These are phyloP conservation scores for Cartodere bifasciata DNA, from an alignment of 2,888 invertebrate species.

Conservation along the genomic window DNA sequence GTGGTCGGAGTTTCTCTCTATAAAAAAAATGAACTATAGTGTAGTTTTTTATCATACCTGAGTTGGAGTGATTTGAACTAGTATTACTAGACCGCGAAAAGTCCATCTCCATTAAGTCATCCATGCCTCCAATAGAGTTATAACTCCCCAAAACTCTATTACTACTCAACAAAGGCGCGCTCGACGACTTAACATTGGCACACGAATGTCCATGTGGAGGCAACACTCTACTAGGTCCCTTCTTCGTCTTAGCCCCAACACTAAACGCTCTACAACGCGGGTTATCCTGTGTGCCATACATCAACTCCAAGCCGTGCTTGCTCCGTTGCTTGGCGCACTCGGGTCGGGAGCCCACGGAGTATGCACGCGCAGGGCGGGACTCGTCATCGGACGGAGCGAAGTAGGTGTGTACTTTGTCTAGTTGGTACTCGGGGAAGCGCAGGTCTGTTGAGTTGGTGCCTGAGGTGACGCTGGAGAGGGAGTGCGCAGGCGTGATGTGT, in stretches of 20 bases:
- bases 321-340: conserved; percentile 33
- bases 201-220: conserved; percentile 21
- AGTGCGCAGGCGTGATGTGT: conserved; percentile 49
- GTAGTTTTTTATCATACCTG: no score
- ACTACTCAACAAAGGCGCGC: conserved; percentile 52
- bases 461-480: conserved; percentile 62
- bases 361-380: conserved; percentile 58
- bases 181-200: conserved; percentile 46
- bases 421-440: conserved; percentile 61
- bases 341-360: conserved; percentile 75
- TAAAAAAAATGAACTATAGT: no score
- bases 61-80: conserved; percentile 14
- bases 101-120: conserved; percentile 75
- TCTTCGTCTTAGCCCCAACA: conserved; percentile 56
- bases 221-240: conserved; percentile 28
- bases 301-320: conserved; percentile 32
- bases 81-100: conserved; percentile 38
- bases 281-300: conserved; percentile 33
- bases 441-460: conserved; percentile 74
- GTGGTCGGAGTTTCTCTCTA: no score
- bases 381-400: conserved; percentile 50
- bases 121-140: conserved; percentile 48
- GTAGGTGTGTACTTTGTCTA: conserved; percentile 70
- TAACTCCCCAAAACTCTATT: conserved; percentile 31
- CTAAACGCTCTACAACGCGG: conserved; percentile 62